Evolutionary conservation across 1,140 invertebrate genomes (phyloP).

Genomic region (Solen grandis): DNA sequence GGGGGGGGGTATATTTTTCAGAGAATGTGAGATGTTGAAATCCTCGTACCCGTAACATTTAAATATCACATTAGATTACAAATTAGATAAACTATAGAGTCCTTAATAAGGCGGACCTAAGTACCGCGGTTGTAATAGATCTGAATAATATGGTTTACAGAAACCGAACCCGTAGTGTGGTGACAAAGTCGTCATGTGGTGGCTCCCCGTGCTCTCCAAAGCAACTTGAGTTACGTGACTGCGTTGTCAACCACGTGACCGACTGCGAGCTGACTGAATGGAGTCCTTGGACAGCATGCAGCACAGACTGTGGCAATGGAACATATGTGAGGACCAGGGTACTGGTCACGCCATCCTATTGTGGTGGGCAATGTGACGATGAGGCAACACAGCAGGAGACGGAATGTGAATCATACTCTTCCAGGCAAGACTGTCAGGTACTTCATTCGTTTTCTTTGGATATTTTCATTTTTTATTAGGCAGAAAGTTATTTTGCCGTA

Average conservation of each 20-base stretch:
- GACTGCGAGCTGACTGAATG: constrained; percentile 60
- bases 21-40: no score
- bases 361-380: constrained; percentile 57
- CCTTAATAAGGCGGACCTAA: no score
- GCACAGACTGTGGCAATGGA: constrained; percentile 57
- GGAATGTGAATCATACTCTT: constrained; percentile 53
- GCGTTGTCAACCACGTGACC: constrained; percentile 26
- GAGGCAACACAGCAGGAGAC: constrained; percentile 24
- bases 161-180: constrained; percentile 45
- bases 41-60: no score
- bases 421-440: constrained; percentile 57
- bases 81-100: no score
- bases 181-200: constrained; percentile 30
- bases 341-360: constrained; percentile 56
- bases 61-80: no score
- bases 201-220: constrained; percentile 46
- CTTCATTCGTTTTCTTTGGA: no score
- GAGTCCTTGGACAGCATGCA: constrained; percentile 56
- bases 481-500: no score
- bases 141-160: no score
- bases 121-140: no score
- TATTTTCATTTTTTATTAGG: no score
- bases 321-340: constrained; percentile 39
- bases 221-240: constrained; percentile 45
- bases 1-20: no score